A percentile compares a stretch with the other conserved stretches of the same genome.
Evolutionary conservation across 2,888 invertebrate species (phyloP).

Genomic region (Eupelmus urozonus): DNA sequence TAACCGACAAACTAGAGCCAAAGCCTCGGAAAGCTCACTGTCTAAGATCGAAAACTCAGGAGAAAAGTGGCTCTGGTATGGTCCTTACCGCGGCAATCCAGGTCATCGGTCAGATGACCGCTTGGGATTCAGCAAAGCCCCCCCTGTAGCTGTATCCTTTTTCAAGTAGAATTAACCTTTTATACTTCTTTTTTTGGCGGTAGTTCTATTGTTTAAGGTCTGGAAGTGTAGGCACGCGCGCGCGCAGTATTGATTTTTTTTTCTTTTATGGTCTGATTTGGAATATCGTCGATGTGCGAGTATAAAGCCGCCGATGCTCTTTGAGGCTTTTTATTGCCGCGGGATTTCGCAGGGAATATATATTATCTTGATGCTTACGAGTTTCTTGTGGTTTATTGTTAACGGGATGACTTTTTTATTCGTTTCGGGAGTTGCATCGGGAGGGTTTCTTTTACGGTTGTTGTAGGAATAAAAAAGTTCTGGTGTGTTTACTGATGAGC

Average conservation of each 20-base stretch:
- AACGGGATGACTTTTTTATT: not conserved
- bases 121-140: conserved; percentile 46
- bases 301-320: not conserved
- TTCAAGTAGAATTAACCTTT: conserved; percentile 34
- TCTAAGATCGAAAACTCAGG: conserved; percentile 30
- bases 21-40: conserved; percentile 3
- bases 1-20: conserved; percentile 28
- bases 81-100: conserved; percentile 54
- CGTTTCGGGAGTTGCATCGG: not conserved
- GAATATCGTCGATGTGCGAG: not conserved
- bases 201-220: too few relatives aligned
- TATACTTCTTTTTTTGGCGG: too few relatives aligned
- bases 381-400: not conserved
- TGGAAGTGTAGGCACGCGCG: too few relatives aligned
- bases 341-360: not conserved
- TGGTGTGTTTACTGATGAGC: not conserved
- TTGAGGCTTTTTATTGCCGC: not conserved
- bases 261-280: not conserved
- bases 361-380: not conserved
- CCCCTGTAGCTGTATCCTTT: conserved; percentile 24
- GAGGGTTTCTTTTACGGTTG: too few relatives aligned
- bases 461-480: not conserved
- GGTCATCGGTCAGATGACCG: conserved; percentile 57
- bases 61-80: conserved; percentile 13
- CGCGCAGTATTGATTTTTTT: not conserved